Conservation (phyloP, 2,113 vertebrate genomes). For the Tauraco erythrolophus region DNA sequence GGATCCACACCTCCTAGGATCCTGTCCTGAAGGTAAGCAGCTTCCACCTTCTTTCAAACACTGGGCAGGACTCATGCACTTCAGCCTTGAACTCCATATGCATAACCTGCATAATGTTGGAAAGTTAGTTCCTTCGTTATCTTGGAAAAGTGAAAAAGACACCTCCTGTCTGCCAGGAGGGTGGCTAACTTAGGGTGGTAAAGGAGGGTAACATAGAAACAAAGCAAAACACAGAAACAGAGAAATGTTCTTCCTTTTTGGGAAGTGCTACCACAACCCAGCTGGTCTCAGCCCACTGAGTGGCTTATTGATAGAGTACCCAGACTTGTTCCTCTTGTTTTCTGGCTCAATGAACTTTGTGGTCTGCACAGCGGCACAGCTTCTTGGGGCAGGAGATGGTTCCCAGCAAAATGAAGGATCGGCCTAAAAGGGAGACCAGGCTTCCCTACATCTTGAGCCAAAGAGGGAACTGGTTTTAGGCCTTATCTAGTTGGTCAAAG, state of each 20-base stretch:
- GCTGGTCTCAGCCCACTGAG: background rate
- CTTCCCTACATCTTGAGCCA: background rate
- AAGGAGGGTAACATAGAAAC: background rate
- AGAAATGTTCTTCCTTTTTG: background rate
- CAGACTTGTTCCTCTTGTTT: background rate
- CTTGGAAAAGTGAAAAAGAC: background rate
- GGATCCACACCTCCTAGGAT: background rate
- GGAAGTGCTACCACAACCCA: background rate
- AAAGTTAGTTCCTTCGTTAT: background rate
- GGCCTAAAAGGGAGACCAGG: background rate
- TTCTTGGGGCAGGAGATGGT: background rate
- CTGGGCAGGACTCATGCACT: background rate
- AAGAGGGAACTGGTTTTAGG: background rate
- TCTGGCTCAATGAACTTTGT: background rate
- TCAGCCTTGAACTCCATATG: background rate
- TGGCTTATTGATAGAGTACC: background rate
- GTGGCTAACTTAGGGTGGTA: background rate
- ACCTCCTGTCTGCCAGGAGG: background rate
- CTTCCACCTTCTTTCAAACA: background rate
- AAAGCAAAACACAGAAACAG: background rate
- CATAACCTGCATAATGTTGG: background rate
- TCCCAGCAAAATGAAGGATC: background rate
- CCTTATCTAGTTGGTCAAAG: background rate
- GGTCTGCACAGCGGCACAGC: background rate
- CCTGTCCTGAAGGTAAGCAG: background rate